Evolutionary conservation across 2,113 vertebrate genomes (phyloP).

Genomic region (Cyanoramphus novaezelandiae): DNA sequence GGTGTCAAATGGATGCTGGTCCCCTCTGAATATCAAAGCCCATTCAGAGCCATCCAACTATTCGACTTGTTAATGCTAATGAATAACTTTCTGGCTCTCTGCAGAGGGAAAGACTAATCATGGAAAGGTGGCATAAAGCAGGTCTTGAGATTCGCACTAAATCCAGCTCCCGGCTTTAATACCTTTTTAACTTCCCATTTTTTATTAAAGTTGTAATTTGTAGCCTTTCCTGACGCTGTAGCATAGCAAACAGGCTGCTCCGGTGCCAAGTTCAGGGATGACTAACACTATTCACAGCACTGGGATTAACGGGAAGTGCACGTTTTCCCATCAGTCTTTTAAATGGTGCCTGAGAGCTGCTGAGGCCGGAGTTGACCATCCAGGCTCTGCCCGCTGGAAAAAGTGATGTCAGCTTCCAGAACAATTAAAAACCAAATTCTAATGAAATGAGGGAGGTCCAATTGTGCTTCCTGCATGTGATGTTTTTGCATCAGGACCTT

Average conservation of each 20-base stretch:
- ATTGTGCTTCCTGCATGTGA: not conserved
- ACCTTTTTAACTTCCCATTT: not conserved
- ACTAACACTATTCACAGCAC: slow-evolving; percentile 64
- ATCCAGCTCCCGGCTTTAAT: not conserved
- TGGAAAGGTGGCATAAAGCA: not conserved
- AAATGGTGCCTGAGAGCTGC: slow-evolving; percentile 16
- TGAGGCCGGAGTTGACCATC: not conserved
- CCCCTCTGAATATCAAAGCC: slow-evolving; percentile 23
- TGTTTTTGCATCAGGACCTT: not conserved
- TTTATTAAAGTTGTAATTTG: not conserved
- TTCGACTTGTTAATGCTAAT: slow-evolving; percentile 27
- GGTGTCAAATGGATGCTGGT: slow-evolving; percentile 37
- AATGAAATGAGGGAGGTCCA: not conserved
- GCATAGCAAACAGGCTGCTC: slow-evolving; percentile 15
- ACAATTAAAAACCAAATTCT: not conserved
- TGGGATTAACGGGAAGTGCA: slow-evolving; percentile 57
- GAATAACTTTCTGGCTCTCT: slow-evolving; percentile 32
- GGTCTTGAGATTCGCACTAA: slow-evolving; percentile 7
- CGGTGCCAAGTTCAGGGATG: slow-evolving; percentile 46
- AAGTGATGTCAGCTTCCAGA: slow-evolving; percentile 6
- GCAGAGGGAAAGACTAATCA: not conserved
- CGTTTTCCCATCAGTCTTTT: slow-evolving; percentile 44
- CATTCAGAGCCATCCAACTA: slow-evolving; percentile 56
- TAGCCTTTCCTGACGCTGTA: not conserved
- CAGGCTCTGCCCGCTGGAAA: not conserved